Base-by-base conservation (phyloP, 2,888 invertebrate species). In the Portevinia maculata region DNA sequence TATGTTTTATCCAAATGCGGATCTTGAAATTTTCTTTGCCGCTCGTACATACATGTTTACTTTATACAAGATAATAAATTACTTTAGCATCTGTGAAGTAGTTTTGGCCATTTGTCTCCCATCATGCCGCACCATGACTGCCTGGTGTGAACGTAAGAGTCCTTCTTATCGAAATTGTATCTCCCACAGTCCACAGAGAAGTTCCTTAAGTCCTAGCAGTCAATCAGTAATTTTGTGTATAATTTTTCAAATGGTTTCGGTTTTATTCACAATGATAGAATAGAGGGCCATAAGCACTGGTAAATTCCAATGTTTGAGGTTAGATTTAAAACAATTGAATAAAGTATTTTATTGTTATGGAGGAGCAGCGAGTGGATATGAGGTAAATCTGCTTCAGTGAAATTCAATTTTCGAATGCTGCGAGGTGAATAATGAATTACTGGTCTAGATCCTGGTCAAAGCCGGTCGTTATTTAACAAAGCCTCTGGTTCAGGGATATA, bases 141-240 rank as follows among this genome's bases (percentile, higher is more conserved):
- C 15, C 44, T 19, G 8, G n/a, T 48, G 9, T 32, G 17, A 28
- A 34, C 15, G 5, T 13, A 2, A 17, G 28, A 15, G 55, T 52
- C 71, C 71, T 65, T 70, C 48, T 70, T 70, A 57, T 76, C 11
- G 41, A 59, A 73, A 73, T 59, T 62, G 39, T 55, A 21, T 46
- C 53, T 21, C 39, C 19, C 8, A 9, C 15, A 41, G 1, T 32
- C 19, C 8, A 9, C 17, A 17, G 34, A 39, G 37, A 34, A 41
- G 55, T 21, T 69, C 57, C 46, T 32, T 64, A 70, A 70, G 64
- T 69, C 44, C 64, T 46, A 5, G 69, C 57, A 75, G 75, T 81
- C 69, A 81, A 81, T 81, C 79, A 81, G 75, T 59, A 62, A 75
- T 81, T 75, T 75, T 69, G 62, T 75, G 50, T 48, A 79, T 64